Base-by-base conservation (phyloP, 2,888 invertebrate genomes). In the Acleris sparsana region DNA sequence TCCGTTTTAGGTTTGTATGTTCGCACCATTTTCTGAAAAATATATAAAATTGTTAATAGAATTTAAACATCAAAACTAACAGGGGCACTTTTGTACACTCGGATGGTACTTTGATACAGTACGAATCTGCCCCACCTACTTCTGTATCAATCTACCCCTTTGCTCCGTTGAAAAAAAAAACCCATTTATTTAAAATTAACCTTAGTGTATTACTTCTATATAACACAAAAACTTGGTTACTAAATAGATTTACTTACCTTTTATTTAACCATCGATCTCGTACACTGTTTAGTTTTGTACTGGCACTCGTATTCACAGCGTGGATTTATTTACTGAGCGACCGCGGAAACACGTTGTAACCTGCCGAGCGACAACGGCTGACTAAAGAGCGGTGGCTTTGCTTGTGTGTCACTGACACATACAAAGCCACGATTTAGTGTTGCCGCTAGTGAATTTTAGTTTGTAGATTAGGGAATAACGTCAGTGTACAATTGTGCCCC, bases 301-400 rank as follows among this genome's bases (percentile, higher is more conserved):
- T 68, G 69, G 69, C 68, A 68, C 69, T 68, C 67, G 65, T 67
- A 64, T 61, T 67, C 67, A 70, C 69, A 67, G 66, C 67, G 65
- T 64, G 61, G 61, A 46, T 63, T 69, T 68, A 64, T 65, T 71
- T 70, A 56, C 68, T 69, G 67, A 65, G 59, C 67, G 63, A 61
- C 67, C 62, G 67, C 67, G 63, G 59, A 69, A 67, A 68, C 63
- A 70, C 70, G 63, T 69, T 69, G 57, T 62, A 63, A 65, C 63
- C 66, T 68, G 68, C 63, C 68, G 69, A 66, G 55, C 57, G n/a
- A 63, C 67, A 67, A 67, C 51, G 69, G 63, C 67, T 48, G 67
- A 69, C 53, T 67, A 68, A 63, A 65, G 67, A 69, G 64, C 62
- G 65, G 56, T 64, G 64, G 67, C 57, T 67, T 67, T 58, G 63